These are phyloP conservation scores for Bombus sylvicola DNA, from an alignment of 1,140 invertebrate genomes.

Conservation along the genomic window DNA sequence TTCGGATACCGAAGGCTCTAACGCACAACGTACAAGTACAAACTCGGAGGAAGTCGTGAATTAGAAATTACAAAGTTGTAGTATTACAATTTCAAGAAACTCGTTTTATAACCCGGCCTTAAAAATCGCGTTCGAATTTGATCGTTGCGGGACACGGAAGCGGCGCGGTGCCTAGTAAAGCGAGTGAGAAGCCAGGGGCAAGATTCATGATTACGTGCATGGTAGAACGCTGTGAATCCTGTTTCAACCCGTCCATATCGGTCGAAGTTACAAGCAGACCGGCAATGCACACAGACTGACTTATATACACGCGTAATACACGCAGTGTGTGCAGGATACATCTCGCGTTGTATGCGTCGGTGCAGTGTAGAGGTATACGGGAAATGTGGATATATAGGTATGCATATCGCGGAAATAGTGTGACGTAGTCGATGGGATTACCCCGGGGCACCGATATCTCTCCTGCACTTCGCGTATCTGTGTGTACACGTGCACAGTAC, in stretches of 20 bases:
- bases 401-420: conserved; percentile 46
- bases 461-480: not conserved
- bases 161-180: not conserved
- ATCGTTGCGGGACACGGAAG: too few species aligned
- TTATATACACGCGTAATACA: conserved; percentile 15
- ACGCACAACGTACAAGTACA: too few species aligned
- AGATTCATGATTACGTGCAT: conserved; percentile 18
- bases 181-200: not conserved
- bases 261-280: conserved; percentile 1
- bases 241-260: conserved; percentile 1
- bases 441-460: conserved; percentile 26
- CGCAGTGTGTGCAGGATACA: not conserved
- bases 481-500: not conserved
- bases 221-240: conserved; percentile 21
- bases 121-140: not conserved
- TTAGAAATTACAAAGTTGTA: too few species aligned
- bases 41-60: too few species aligned
- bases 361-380: not conserved
- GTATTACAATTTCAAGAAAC: not conserved
- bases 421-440: conserved; percentile 38
- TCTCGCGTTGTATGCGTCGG: not conserved
- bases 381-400: conserved; percentile 37
- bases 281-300: not conserved
- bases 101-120: not conserved
- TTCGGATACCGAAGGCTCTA: too few species aligned